Conservation (phyloP, 2,888 invertebrate species). For the Chymomyza caudatula region DNA sequence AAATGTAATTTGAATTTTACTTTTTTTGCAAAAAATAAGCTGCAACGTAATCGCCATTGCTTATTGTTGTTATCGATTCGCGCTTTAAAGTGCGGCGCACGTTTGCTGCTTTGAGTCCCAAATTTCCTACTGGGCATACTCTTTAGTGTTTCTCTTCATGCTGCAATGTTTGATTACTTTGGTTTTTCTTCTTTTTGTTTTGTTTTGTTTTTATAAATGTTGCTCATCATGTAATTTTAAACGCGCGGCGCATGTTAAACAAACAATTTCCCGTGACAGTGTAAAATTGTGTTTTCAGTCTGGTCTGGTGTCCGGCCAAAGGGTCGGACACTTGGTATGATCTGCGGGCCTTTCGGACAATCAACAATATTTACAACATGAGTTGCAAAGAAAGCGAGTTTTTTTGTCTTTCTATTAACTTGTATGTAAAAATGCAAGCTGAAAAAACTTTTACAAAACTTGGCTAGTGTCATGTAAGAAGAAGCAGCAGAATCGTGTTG, state of each 20-base stretch:
- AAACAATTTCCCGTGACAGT: slow-evolving; percentile 71
- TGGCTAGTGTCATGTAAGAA: background rate
- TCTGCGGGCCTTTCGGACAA: slow-evolving; percentile 27
- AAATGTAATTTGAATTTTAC: too few relatives aligned
- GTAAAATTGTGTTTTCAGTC: slow-evolving; percentile 50
- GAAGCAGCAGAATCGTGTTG: slow-evolving; percentile 51
- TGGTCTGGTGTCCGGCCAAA: slow-evolving; percentile 14
- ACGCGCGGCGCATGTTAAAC: slow-evolving; percentile 69
- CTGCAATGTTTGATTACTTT: slow-evolving; percentile 5
- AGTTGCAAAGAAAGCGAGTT: slow-evolving; percentile 44
- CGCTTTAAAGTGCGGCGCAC: too few relatives aligned
- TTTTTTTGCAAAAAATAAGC: too few relatives aligned
- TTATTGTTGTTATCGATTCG: too few relatives aligned
- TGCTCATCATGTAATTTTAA: slow-evolving; percentile 72
- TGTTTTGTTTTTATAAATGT: slow-evolving; percentile 60
- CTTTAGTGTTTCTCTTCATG: slow-evolving; percentile 23
- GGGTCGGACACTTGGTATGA: slow-evolving; percentile 16
- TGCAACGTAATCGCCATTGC: too few relatives aligned
- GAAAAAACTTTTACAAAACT: slow-evolving; percentile 2
- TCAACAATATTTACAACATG: slow-evolving; percentile 37
- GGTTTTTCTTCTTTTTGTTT: slow-evolving; percentile 12
- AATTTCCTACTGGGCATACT: too few relatives aligned
- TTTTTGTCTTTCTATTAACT: slow-evolving; percentile 48
- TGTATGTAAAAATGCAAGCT: background rate
- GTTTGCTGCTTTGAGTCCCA: too few relatives aligned